Evolutionary conservation across 2,797 vertebrate genomes (phyloP).

Genomic region (Acanthopagrus latus): DNA sequence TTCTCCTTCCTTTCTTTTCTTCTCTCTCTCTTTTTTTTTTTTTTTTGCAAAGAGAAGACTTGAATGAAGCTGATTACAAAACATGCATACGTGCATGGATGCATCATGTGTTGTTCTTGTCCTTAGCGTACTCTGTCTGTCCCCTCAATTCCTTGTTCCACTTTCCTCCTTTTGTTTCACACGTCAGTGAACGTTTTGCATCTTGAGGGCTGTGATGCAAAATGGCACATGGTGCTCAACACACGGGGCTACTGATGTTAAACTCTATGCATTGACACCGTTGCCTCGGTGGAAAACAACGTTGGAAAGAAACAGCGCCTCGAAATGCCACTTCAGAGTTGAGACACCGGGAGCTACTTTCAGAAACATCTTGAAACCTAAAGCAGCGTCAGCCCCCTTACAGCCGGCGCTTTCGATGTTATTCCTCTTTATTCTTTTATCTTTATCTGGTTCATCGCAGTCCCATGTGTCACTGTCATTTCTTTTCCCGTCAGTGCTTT

Average conservation of each 20-base stretch:
- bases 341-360: slow-evolving; percentile 7
- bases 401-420: background rate
- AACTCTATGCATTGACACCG: slow-evolving; percentile 34
- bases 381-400: background rate
- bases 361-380: slow-evolving; percentile 27
- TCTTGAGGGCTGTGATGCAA: background rate
- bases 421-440: slow-evolving; percentile 5
- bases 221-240: background rate
- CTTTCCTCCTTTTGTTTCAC: background rate
- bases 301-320: background rate
- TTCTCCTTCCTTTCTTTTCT: slow-evolving; percentile 34
- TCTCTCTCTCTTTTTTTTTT: no score
- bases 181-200: slow-evolving; percentile 9
- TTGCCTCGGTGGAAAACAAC: slow-evolving; percentile 12
- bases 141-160: background rate
- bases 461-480: slow-evolving; percentile 11
- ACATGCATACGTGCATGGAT: background rate
- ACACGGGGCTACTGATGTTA: slow-evolving; percentile 19
- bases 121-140: background rate
- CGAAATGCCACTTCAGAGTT: slow-evolving; percentile 15
- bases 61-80: slow-evolving; percentile 44
- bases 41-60: slow-evolving; percentile 30
- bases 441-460: background rate
- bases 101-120: background rate
- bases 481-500: slow-evolving; percentile 23